Base-by-base conservation (phyloP, 2,888 invertebrate genomes). In the Leptopilina drosophilae region DNA sequence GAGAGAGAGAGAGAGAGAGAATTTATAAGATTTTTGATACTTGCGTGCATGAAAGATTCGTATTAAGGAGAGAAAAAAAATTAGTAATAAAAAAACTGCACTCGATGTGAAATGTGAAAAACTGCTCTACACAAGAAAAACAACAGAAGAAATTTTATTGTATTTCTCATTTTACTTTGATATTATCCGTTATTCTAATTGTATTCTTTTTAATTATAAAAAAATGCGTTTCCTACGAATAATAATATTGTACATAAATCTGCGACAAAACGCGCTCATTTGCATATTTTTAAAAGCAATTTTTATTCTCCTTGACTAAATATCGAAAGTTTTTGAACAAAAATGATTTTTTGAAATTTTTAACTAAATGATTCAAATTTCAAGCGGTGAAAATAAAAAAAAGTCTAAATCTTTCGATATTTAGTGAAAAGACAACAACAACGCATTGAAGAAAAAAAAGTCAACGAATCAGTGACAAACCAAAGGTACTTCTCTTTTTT, bases 171-270 rank as follows among this genome's bases (percentile, higher is more conserved):
- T 56, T 33, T 33, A 9, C 5, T 73, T 73, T 26, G 5, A 73
- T n/a, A 11, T 73, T 40, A 49, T 62, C 15, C 20, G n/a, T 33
- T 56, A 73, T 33, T 73, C 14, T 73, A 56, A 40, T 73, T 56
- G 56, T 73, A 56, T 14, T 46, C 6, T 62, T 62, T 56, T 73
- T 56, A 62, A 2, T 62, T 62, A 0, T 62, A 9, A 15, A 62
- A 62, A 62, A 62, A 20, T 20, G 15, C 9, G 53, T 56, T 73
- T 73, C 33, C 73, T 53, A 53, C 69, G 20, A 53, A 53, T 69
- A 53, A 73, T 69, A 53, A 73, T 46, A 67, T 67, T 73, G 73
- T 73, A 73, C 73, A 73, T 73, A 73, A 33, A 56, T 73, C 33
- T 73, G 33, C 73, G 33, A 56, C 3, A 73, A 73, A 73, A 56